Evolutionary conservation across 2,113 vertebrate genomes (phyloP).

Genomic region (Seriola quinqueradiata): DNA sequence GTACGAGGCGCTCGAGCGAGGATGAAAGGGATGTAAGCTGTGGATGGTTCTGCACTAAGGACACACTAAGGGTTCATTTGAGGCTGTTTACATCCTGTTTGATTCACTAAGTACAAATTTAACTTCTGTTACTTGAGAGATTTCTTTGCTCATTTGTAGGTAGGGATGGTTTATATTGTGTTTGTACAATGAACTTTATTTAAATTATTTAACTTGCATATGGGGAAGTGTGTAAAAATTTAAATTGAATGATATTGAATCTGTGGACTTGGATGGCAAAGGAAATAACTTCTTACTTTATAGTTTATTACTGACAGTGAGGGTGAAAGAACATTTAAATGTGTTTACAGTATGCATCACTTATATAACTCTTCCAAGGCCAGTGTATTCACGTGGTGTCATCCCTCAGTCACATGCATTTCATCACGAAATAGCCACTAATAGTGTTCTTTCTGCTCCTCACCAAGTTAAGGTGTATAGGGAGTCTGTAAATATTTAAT

Average conservation of each 20-base stretch:
- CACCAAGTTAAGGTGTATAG: not conserved
- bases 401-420: constrained; percentile 13
- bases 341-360: constrained; percentile 39
- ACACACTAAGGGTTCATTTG: constrained; percentile 18
- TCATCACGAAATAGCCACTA: constrained; percentile 29
- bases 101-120: constrained; percentile 39
- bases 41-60: constrained; percentile 30
- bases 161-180: not conserved
- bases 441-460: constrained; percentile 10
- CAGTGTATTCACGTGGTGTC: constrained; percentile 27
- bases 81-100: constrained; percentile 45
- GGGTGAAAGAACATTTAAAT: constrained; percentile 28
- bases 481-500: constrained; percentile 72
- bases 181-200: constrained; percentile 43
- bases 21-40: constrained; percentile 9
- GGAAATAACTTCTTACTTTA: constrained; percentile 15
- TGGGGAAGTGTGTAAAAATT: constrained; percentile 7
- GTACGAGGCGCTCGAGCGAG: not conserved
- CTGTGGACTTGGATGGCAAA: constrained; percentile 15
- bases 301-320: constrained; percentile 24
- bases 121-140: constrained; percentile 26
- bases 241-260: constrained; percentile 33
- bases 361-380: constrained; percentile 18
- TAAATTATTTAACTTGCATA: constrained; percentile 46
- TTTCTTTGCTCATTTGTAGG: not conserved